phyloP scores from a whole-genome alignment of 2,797 vertebrate genomes.

The Notoglanidium macrostoma region DNA sequence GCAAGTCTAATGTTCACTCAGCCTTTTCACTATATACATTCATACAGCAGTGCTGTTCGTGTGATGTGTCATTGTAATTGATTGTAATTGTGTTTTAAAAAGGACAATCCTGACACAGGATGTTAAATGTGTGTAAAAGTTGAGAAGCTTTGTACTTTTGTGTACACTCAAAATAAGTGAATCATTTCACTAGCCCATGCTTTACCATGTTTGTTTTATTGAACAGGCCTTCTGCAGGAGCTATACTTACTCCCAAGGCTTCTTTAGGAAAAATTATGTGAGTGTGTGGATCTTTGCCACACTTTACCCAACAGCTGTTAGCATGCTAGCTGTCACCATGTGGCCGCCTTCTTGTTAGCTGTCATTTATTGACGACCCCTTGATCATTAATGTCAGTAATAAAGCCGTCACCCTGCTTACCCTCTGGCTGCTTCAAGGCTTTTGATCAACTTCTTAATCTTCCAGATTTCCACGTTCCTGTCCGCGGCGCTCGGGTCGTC shows the following conservation, averaged over 20 bases:
- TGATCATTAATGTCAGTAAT: neutral
- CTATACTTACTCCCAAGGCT: neutral
- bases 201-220: neutral
- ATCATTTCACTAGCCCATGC: neutral
- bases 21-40: neutral
- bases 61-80: too few species aligned
- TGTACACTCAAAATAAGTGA: neutral
- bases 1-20: neutral
- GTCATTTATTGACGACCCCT: slow-evolving; percentile 7
- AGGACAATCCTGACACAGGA: neutral
- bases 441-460: slow-evolving; percentile 64
- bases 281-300: neutral
- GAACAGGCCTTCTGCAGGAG: neutral
- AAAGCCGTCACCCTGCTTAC: slow-evolving; percentile 19
- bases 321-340: slow-evolving; percentile 39
- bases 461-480: slow-evolving; percentile 87
- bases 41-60: too few species aligned
- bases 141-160: neutral
- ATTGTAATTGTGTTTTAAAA: neutral
- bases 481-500: slow-evolving; percentile 89
- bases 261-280: neutral
- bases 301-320: slow-evolving; percentile 50
- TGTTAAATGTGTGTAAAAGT: neutral
- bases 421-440: slow-evolving; percentile 60
- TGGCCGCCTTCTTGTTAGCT: neutral